phyloP scores from a whole-genome alignment of 2,797 vertebrate genomes.

The Hyperoplus immaculatus region DNA sequence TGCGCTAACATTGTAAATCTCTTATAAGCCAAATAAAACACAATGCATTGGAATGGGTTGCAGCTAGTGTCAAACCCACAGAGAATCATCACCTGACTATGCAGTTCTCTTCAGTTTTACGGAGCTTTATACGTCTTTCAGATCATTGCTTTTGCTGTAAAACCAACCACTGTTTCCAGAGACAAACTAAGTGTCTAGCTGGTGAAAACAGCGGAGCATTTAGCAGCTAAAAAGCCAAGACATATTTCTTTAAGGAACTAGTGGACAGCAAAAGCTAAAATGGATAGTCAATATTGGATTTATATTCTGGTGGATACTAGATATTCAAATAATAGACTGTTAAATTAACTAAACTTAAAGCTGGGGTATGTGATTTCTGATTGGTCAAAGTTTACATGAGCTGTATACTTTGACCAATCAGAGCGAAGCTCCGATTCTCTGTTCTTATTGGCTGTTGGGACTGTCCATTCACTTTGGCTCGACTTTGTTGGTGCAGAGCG shows the following conservation, averaged over 20 bases:
- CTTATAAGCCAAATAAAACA: too few relatives aligned
- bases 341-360: too few relatives aligned
- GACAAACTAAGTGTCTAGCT: not conserved
- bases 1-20: too few relatives aligned
- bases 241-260: conserved; percentile 23
- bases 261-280: conserved; percentile 25
- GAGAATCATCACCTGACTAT: not conserved
- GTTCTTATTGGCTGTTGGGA: too few relatives aligned
- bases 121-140: not conserved
- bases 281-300: conserved; percentile 11
- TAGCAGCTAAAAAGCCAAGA: conserved; percentile 16
- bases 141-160: not conserved
- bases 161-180: not conserved
- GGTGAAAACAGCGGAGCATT: conserved; percentile 17
- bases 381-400: too few relatives aligned
- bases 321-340: too few relatives aligned
- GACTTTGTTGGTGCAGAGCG: too few relatives aligned
- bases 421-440: too few relatives aligned
- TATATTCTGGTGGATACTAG: conserved; percentile 8
- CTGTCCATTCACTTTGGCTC: too few relatives aligned
- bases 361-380: too few relatives aligned
- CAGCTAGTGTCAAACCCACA: too few relatives aligned
- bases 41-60: not conserved
- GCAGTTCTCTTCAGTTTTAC: not conserved
- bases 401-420: too few relatives aligned